Percentiles rank a stretch among this genome's conserved stretches.
phyloP scores from a whole-genome alignment of 2,113 vertebrate genomes.

The Ranitomeya imitator region DNA sequence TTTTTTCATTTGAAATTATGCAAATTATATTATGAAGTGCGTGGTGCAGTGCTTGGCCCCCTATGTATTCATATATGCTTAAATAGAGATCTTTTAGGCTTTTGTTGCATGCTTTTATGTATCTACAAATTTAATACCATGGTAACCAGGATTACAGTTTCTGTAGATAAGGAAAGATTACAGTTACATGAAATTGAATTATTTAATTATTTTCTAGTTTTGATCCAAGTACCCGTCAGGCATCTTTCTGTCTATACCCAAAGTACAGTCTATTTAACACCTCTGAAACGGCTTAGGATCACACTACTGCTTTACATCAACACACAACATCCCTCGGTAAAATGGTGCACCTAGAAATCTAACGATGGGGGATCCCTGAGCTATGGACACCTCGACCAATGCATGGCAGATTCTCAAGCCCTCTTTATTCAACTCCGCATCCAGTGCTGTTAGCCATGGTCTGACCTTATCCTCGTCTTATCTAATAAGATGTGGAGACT shows the following conservation, averaged over 20 bases:
- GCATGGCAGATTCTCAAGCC: no score
- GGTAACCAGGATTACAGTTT: background rate
- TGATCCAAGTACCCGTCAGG: background rate
- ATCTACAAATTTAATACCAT: background rate
- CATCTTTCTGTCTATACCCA: background rate
- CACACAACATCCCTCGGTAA: no score
- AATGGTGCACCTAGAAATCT: no score
- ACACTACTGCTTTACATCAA: no score
- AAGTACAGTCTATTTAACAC: no score
- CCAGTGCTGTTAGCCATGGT: no score
- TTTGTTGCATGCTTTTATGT: slow-evolving; percentile 5
- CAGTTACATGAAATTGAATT: background rate
- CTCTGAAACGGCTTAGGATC: no score
- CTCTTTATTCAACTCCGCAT: no score
- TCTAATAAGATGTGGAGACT: no score
- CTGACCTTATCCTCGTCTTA: no score
- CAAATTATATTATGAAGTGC: background rate
- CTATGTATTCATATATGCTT: background rate
- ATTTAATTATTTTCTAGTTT: background rate
- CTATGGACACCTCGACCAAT: no score
- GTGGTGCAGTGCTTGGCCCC: background rate
- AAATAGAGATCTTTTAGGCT: background rate
- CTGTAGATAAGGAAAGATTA: background rate
- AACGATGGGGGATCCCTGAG: no score
- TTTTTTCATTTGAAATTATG: background rate